Conservation (phyloP, 2,888 invertebrate genomes). For the Lasiommata megera region DNA sequence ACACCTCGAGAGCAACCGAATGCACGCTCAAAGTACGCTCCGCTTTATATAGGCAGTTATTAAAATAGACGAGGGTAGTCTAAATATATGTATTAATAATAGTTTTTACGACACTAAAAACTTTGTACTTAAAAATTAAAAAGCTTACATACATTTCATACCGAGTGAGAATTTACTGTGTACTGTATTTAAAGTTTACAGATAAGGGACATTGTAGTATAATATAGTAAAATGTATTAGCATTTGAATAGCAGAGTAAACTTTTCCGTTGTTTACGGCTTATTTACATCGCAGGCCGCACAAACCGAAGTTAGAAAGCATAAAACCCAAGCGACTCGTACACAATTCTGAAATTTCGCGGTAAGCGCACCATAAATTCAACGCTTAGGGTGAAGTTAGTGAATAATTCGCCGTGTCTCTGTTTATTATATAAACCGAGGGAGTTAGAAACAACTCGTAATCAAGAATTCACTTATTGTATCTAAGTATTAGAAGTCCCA, state of each 20-base stretch:
- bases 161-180: neutral
- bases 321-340: conserved; percentile 59
- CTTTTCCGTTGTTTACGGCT: conserved; percentile 29
- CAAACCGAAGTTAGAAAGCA: conserved; percentile 35
- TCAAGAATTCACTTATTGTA: conserved; percentile 38
- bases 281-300: conserved; percentile 32
- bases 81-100: no score
- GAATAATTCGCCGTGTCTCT: conserved; percentile 79
- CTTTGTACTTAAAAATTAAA: no score
- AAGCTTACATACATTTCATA: neutral
- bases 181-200: neutral
- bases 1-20: no score
- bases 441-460: conserved; percentile 68
- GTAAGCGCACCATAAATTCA: conserved; percentile 77
- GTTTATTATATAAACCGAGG: conserved; percentile 74
- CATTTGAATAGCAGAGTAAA: conserved; percentile 28
- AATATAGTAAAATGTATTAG: conserved; percentile 13
- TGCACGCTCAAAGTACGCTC: no score
- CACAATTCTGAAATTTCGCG: conserved; percentile 68
- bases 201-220: conserved; percentile 5
- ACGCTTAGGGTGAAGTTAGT: conserved; percentile 70
- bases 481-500: no score
- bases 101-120: no score
- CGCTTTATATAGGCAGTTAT: no score
- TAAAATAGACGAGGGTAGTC: no score